These are phyloP conservation scores for Lasioglossum lativentre DNA, from an alignment of 2,888 invertebrate species.

Conservation along the genomic window DNA sequence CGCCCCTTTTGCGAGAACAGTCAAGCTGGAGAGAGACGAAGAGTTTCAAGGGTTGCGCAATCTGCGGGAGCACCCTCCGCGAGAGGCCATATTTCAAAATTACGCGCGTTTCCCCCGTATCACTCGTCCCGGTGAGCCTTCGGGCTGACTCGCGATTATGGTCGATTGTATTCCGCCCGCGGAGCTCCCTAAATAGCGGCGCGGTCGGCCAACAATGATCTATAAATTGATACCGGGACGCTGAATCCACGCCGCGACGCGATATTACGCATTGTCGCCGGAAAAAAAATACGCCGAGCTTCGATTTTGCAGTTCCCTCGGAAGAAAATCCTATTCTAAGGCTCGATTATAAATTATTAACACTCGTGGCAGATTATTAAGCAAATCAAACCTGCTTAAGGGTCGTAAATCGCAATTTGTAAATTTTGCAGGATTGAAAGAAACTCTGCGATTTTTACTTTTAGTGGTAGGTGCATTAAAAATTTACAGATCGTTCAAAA, in stretches of 20 bases:
- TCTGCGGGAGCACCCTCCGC: conserved; percentile 65
- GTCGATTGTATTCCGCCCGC: conserved; percentile 50
- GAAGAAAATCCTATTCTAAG: not conserved
- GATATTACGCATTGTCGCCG: not conserved
- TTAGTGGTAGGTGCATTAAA: not conserved
- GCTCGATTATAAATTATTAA: not conserved
- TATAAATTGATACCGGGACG: conserved; percentile 41
- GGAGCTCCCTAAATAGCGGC: conserved; percentile 33
- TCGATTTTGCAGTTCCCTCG: not conserved
- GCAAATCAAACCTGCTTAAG: not conserved
- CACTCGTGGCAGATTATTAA: not conserved
- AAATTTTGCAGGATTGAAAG: too few relatives aligned
- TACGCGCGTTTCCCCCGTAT: conserved; percentile 66
- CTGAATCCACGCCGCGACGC: not conserved
- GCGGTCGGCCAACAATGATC: conserved; percentile 46
- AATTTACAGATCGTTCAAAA: not conserved
- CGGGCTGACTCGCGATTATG: conserved; percentile 38
- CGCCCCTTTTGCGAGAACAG: conserved; percentile 30
- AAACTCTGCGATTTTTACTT: too few relatives aligned
- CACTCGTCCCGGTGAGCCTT: conserved; percentile 37
- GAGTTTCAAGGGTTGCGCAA: conserved; percentile 74
- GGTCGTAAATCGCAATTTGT: not conserved
- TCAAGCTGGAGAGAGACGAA: conserved; percentile 61
- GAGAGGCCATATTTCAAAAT: conserved; percentile 77
- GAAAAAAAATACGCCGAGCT: not conserved